Evolutionary conservation across 2,797 vertebrate genomes (phyloP).

Genomic region (Apogon hyalosoma): DNA sequence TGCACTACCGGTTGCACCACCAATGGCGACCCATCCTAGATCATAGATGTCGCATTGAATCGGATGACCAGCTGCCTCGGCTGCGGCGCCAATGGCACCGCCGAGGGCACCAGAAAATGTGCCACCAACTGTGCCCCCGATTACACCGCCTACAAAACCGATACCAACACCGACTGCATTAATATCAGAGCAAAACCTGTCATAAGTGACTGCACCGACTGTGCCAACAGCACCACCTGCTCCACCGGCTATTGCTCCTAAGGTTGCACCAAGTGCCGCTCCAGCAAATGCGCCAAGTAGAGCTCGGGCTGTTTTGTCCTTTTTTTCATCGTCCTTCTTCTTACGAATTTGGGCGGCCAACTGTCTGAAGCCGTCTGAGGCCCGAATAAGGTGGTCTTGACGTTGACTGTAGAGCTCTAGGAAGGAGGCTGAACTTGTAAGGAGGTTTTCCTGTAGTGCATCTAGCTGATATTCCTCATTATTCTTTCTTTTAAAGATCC

Average conservation of each 20-base stretch:
- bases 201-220: not conserved
- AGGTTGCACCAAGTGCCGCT: not conserved
- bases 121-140: slow-evolving; percentile 14
- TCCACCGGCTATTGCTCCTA: slow-evolving; percentile 11
- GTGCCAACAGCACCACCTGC: not conserved
- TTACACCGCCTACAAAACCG: not conserved
- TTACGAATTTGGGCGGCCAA: not conserved
- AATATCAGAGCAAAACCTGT: not conserved
- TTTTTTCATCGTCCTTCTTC: accelerated
- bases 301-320: accelerated
- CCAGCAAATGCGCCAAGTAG: not conserved
- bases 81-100: not conserved
- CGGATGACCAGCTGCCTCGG: accelerated
- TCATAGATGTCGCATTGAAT: accelerated
- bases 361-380: not conserved
- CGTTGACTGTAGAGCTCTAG: not conserved
- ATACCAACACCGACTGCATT: not conserved
- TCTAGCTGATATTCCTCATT: not conserved
- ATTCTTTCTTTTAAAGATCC: not conserved
- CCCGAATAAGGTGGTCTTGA: not conserved
- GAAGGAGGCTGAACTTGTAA: slow-evolving; percentile 6
- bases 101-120: not conserved
- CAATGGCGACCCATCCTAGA: not conserved
- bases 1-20: not conserved
- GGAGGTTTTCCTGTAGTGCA: not conserved